These are phyloP conservation scores for Lophotriccus pileatus DNA, from an alignment of 2,797 vertebrate species.

Conservation along the genomic window DNA sequence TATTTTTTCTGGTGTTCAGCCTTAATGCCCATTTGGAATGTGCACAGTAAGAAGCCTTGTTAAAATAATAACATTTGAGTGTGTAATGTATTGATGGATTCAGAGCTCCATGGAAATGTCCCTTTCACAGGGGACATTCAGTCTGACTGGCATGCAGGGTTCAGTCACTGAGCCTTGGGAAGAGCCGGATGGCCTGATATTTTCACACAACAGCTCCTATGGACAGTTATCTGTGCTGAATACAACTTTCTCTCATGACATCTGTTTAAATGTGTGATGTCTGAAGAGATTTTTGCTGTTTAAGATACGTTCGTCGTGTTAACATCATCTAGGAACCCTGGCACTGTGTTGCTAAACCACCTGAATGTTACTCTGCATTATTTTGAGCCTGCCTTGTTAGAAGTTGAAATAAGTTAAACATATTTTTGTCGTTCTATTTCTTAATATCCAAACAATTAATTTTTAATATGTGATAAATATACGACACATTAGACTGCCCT, in stretches of 20 bases:
- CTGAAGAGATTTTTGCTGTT: conserved; percentile 2
- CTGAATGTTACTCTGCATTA: neutral
- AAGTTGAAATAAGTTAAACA: neutral
- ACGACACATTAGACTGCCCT: neutral
- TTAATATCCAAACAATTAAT: neutral
- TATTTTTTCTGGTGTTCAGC: conserved; percentile 62
- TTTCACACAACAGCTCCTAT: neutral
- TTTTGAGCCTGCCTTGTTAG: neutral
- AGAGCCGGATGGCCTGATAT: conserved; percentile 13
- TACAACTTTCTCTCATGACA: neutral
- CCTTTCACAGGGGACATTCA: conserved; percentile 12
- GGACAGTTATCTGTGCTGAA: neutral
- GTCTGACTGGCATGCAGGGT: neutral
- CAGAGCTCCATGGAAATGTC: conserved; percentile 39
- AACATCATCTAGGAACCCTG: neutral
- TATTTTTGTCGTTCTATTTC: neutral
- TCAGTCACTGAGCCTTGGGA: neutral
- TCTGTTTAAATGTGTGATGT: neutral
- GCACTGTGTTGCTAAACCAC: neutral
- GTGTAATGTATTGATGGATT: conserved; percentile 61
- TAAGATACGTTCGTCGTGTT: neutral
- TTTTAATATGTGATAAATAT: neutral
- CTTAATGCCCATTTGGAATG: conserved; percentile 61
- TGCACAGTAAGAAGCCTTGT: conserved; percentile 53
- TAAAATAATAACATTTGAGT: conserved; percentile 66